A percentile compares a stretch with the other conserved stretches of the same genome.
phyloP scores from a whole-genome alignment of 2,888 invertebrate genomes.

The Ceramica pisi region DNA sequence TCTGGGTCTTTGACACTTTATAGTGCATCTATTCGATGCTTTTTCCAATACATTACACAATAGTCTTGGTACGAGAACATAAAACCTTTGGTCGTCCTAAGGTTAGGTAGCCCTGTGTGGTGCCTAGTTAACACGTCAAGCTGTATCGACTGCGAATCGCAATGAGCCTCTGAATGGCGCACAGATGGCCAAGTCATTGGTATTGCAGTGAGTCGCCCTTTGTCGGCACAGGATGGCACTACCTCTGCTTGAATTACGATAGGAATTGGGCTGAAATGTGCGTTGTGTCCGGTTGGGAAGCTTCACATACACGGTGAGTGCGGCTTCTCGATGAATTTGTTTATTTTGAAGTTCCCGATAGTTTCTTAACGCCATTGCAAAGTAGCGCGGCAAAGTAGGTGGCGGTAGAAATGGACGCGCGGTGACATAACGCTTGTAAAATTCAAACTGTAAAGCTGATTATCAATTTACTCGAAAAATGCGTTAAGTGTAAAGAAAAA shows the following conservation, averaged over 20 bases:
- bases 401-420: too few species aligned
- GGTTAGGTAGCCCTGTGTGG: conserved; percentile 33
- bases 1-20: not conserved
- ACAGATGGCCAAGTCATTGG: conserved; percentile 53
- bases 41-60: not conserved
- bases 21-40: not conserved
- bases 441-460: too few species aligned
- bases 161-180: conserved; percentile 55
- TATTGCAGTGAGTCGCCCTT: conserved; percentile 41
- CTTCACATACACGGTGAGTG: not conserved
- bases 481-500: too few species aligned
- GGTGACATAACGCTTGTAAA: too few species aligned
- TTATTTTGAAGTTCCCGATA: not conserved
- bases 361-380: not conserved
- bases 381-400: not conserved
- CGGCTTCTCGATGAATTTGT: not conserved
- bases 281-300: conserved; percentile 35
- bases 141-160: conserved; percentile 39
- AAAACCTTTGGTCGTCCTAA: not conserved
- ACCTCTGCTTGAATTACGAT: conserved; percentile 29
- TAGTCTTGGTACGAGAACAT: too few species aligned
- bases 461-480: too few species aligned
- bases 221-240: conserved; percentile 40
- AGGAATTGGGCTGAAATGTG: conserved; percentile 35
- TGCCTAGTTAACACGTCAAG: conserved; percentile 33